These are phyloP conservation scores for Habroteleia sp. DNA, from an alignment of 2,888 invertebrate species.

Conservation along the genomic window DNA sequence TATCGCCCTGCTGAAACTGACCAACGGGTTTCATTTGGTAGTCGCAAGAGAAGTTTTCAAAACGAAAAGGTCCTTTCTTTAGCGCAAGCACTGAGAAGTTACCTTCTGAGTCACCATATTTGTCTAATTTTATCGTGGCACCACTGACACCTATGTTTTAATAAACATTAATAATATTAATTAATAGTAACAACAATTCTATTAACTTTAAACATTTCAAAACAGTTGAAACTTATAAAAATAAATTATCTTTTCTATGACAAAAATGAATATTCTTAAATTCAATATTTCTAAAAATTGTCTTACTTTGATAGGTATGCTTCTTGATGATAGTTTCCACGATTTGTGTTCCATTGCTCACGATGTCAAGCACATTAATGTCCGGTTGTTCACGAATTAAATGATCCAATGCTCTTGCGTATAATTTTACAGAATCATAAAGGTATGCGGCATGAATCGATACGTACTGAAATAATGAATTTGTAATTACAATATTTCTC, in stretches of 20 bases:
- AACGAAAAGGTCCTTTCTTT: conserved; percentile 82
- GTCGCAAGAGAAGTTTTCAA: conserved; percentile 85
- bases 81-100: conserved; percentile 97
- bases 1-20: conserved; percentile 89
- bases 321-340: conserved; percentile 92
- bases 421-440: conserved; percentile 96
- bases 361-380: conserved; percentile 85
- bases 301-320: conserved; percentile 94
- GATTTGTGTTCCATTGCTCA: conserved; percentile 92
- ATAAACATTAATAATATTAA: conserved; percentile 13
- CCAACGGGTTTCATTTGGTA: conserved; percentile 93
- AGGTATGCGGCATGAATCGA: conserved; percentile 96
- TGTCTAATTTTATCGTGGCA: conserved; percentile 94
- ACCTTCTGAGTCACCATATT: conserved; percentile 97
- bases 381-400: conserved; percentile 85
- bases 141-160: conserved; percentile 92
- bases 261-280: background rate
- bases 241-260: too few species aligned
- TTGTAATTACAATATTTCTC: too few species aligned
- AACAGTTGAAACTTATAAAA: too few species aligned
- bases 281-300: conserved; percentile 79
- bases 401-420: conserved; percentile 92
- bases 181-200: background rate
- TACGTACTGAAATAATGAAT: conserved; percentile 91
- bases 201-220: too few species aligned